Evolutionary conservation across 2,797 vertebrate genomes (phyloP), one percentile per base, ranked within the genome.

Genomic region (Urophycis tenuis): DNA sequence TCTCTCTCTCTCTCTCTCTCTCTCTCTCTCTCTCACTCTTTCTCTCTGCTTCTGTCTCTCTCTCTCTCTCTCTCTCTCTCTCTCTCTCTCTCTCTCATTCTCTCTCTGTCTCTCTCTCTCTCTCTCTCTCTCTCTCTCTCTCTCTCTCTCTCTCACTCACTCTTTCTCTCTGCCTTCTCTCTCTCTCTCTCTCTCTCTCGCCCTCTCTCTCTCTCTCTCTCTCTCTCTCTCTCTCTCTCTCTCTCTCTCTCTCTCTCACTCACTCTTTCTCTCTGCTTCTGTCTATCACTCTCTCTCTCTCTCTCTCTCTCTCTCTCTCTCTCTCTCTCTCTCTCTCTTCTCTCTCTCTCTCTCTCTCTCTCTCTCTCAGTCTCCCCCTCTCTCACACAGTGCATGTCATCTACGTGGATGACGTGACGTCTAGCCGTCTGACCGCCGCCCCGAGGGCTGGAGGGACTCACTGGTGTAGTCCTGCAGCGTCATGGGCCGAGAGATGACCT

Each of bases 401-500:
- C 53, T 60, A 60, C 25, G 25, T n/a, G 25, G 22, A 60, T 7
- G 53, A 53, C 7, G 19, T 22, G 0, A 7, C 4, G 10, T 53
- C 45, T 53, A 53, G 3, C 10, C 19, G 45, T 14, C 45, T 53
- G 19, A 14, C 45, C 15, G 12, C 45, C 15, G 45, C 45, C 15
- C 10, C 10, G 22, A 67, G 60, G 41, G 19, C 14, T 5, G 19
- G 25, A 67, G 71, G 32, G 29, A 41, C 91, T 89, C 89, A 94
- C 93, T 82, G 1, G 88, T 79, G 1, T 91, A 87, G 82, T 91
- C 90, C 85, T 94, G 91, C 29, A 89, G 78, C 0, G 91, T 93
- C 91, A 95, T 90, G 78, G 94, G 92, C 12, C 92, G 88, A 72
- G 89, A 82, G 74, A 96, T 94, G 82, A 97, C 84, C 72, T 85